Conservation (phyloP, 2,113 vertebrate species). For the Thamnophis sirtalis region DNA sequence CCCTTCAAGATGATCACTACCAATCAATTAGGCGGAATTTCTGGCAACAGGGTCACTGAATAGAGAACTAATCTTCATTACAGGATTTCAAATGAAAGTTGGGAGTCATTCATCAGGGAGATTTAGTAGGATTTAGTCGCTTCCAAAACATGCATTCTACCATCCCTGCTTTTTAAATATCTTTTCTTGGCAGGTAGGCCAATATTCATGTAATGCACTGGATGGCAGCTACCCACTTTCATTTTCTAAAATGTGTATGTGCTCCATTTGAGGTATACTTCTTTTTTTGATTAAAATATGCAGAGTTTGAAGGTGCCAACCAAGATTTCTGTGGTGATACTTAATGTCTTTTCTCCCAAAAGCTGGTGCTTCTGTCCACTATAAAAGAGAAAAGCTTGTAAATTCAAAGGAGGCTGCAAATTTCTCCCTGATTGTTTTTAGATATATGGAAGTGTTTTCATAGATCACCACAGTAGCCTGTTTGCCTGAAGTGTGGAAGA, state of each 20-base stretch:
- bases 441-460: not conserved
- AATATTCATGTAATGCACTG: not conserved
- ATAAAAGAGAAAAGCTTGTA: not conserved
- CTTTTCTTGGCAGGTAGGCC: not conserved
- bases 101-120: not conserved
- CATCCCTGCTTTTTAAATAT: not conserved
- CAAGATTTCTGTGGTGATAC: not conserved
- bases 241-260: not conserved
- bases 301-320: not conserved
- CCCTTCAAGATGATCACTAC: not conserved
- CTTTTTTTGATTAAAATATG: not conserved
- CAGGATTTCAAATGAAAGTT: not conserved
- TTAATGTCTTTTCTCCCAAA: not conserved
- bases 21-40: not conserved
- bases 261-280: not conserved
- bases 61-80: not conserved
- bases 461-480: not conserved
- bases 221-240: not conserved
- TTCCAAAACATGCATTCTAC: not conserved
- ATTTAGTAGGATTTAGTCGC: not conserved
- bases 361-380: not conserved
- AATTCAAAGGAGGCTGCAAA: not conserved
- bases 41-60: not conserved
- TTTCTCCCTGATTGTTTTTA: not conserved
- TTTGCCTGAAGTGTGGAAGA: not conserved